Base-by-base conservation (phyloP, 2,113 vertebrate genomes). In the Saiga tatarica region DNA sequence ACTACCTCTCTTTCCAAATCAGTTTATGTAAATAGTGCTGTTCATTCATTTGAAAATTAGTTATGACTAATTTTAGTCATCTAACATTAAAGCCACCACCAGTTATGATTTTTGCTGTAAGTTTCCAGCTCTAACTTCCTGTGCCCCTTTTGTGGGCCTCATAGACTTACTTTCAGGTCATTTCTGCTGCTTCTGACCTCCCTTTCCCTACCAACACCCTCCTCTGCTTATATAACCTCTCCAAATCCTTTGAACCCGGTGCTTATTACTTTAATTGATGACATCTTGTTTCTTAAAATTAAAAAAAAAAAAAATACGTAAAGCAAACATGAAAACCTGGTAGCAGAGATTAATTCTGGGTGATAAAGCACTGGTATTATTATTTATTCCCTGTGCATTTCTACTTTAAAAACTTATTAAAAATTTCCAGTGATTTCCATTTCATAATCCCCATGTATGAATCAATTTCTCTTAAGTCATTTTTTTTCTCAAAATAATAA, bases 261-360 rank as follows among this genome's bases (percentile, higher is more conserved):
- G 26, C 42, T 85, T 85, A n/a, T n/a, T 81, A 36, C 59, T 84
- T 84, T 92, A 88, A 94, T 59, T 78, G 28, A 13, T 91, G 94
- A 85, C 39, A 53, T 79, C 57, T 95, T 84, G 50, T 64, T 88
- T 94, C 62, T 67, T 96, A 79, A 96, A 96, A 88, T 91, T 36
- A 4, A 36, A 21, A 50, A 57, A 84, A 53, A 76, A 8, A 45
- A 39, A 74, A 94, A 47, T 55, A 21, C 15, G 14, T 82, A 92
- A 89, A 71, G 52, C 42, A 74, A 94, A 89, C n/a, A 79, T 30
- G 16, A 92, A 96, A 88, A 76, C 16, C 28, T 67, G 16, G 36
- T 86, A 79, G 39, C 52, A 36, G 28, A 55, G 55, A 57, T 64
- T 84, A 92, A 47, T 78, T 85, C 67, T 17, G 13, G 8, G 33